These are phyloP conservation scores for Drosophila meridiana DNA, from an alignment of 2,888 invertebrate species.

Conservation along the genomic window DNA sequence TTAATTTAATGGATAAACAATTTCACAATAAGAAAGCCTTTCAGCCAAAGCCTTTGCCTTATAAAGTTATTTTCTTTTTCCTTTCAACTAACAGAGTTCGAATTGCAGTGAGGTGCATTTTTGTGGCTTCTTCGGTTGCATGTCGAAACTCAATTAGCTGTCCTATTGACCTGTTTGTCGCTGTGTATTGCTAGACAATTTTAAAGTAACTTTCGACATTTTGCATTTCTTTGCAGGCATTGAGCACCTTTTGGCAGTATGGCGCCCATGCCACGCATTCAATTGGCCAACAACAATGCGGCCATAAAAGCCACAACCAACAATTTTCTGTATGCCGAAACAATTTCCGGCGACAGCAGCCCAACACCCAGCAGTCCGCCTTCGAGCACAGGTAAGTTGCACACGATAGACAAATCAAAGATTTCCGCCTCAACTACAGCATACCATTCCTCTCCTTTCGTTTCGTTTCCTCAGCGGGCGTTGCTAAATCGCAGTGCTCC, in stretches of 20 bases:
- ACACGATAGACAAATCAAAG: conserved; percentile 2
- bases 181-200: conserved; percentile 18
- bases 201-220: conserved; percentile 13
- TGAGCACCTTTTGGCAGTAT: conserved; percentile 51
- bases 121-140: conserved; percentile 48
- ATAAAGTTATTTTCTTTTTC: no score
- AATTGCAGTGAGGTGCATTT: conserved; percentile 29
- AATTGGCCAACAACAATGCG: conserved; percentile 59
- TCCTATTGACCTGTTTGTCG: conserved; percentile 63
- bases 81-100: conserved; percentile 15
- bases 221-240: conserved; percentile 30
- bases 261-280: conserved; percentile 83
- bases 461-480: conserved; percentile 65
- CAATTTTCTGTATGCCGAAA: conserved; percentile 72
- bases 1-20: not conserved
- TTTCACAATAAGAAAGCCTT: conserved; percentile 10
- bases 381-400: conserved; percentile 82
- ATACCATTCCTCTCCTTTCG: not conserved
- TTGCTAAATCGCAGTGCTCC: conserved; percentile 85
- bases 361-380: conserved; percentile 85
- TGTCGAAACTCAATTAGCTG: conserved; percentile 43
- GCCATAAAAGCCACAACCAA: conserved; percentile 62
- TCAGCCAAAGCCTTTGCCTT: not conserved
- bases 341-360: conserved; percentile 83
- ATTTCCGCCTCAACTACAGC: not conserved